Evolutionary conservation across 2,888 invertebrate species (phyloP), one percentile per base, ranked within the genome.

Genomic region (Quadroppia sp.): DNA sequence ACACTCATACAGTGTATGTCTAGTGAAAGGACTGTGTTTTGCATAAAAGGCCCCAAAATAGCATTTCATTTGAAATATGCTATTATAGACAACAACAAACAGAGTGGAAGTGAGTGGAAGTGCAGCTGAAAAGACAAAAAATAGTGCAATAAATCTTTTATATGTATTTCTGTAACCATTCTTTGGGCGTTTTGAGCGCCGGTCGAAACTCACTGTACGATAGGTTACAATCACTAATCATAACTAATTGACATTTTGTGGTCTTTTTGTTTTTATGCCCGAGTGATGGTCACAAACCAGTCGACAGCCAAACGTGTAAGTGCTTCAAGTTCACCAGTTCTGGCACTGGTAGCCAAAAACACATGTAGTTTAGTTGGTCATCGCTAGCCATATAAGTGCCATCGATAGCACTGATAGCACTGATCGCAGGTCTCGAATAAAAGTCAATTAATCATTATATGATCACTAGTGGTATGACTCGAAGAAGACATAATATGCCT

Each of bases 401-500:
- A 61, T 32, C 23, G 36, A 36, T 36, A 36, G 36, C 36, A 36
- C 36, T 53, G 36, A 36, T 36, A 36, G 36, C 36, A 36, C 36
- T 53, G 61, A 61, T 61, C 30, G 61, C 61, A 61, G 61, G 61
- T 61, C 61, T 61, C 61, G n/a, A 61, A 17, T 36, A 61, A 61
- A 61, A 61, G 61, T 61, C 61, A 61, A 61, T 61, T 61, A 61
- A 61, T 61, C 61, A 61, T 61, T 61, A 61, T 61, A 32, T 61
- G 61, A 61, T 61, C 61, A 61, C 61, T 61, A 61, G 61, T 61
- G 32, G 25, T 61, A 36, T 32, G 30, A 61, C 53, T 53, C 4
- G 17, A 61, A 61, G 61, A 61, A 17, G 61, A 61, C 61, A 61
- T 61, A 61, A 61, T 61, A 36, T 61, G 61, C 23, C 7, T 53